These are phyloP conservation scores for Mionectes olivaceus DNA, from an alignment of 2,797 vertebrate genomes.

Conservation along the genomic window DNA sequence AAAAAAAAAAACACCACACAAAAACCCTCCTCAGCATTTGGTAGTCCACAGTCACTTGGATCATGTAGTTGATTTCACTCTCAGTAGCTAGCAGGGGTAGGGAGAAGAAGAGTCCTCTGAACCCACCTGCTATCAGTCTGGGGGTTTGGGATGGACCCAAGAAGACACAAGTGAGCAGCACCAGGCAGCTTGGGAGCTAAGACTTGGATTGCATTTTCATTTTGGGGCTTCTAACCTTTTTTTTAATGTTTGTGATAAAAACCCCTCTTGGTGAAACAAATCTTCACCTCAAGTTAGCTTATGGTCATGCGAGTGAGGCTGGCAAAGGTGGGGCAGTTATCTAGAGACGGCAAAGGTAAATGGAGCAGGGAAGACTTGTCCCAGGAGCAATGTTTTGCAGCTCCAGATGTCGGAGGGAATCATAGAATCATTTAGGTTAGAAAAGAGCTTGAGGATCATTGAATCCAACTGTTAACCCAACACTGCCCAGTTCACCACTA, in stretches of 20 bases:
- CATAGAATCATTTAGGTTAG: not conserved
- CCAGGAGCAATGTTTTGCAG: not conserved
- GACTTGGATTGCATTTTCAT: not conserved
- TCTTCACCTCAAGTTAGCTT: not conserved
- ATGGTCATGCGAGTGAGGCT: not conserved
- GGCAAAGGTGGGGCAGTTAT: fast-evolving
- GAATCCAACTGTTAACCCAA: not conserved
- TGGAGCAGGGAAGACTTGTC: not conserved
- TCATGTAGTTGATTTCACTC: not conserved
- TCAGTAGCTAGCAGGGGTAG: not conserved
- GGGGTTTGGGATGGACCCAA: not conserved
- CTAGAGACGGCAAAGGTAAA: not conserved
- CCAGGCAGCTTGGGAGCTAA: not conserved
- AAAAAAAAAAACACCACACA: not conserved
- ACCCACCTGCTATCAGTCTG: not conserved
- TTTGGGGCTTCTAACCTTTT: not conserved
- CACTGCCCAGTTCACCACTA: not conserved
- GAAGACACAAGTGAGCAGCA: not conserved
- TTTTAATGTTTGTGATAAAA: not conserved
- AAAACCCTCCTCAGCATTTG: not conserved
- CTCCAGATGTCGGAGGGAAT: not conserved
- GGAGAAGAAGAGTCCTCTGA: not conserved
- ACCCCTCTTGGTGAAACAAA: not conserved
- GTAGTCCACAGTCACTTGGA: not conserved
- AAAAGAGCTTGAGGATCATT: not conserved